A percentile compares a stretch with the other conserved stretches of the same genome.
These are phyloP conservation scores for Oeneis ivallda DNA, from an alignment of 2,888 invertebrate species.

Conservation along the genomic window DNA sequence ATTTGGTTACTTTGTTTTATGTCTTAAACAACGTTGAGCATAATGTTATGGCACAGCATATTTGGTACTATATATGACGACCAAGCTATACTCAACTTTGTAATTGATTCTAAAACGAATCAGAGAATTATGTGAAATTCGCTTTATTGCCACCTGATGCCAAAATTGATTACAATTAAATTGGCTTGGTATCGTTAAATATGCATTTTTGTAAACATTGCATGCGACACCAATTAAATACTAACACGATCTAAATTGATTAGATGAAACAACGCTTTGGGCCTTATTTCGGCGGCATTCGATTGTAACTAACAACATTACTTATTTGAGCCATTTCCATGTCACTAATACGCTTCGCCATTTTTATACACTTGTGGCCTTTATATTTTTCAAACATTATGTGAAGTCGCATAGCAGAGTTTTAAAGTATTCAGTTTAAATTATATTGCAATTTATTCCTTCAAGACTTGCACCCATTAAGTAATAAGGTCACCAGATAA, in stretches of 20 bases:
- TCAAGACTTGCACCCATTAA: too few species aligned
- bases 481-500: too few species aligned
- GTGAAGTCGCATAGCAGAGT: conserved; percentile 77
- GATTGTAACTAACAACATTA: conserved; percentile 20
- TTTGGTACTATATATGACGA: not conserved
- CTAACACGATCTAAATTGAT: conserved; percentile 17
- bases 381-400: not conserved
- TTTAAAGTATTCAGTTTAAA: not conserved
- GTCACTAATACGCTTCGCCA: conserved; percentile 12
- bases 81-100: conserved; percentile 12
- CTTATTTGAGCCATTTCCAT: conserved; percentile 11
- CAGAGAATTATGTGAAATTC: conserved; percentile 18
- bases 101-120: conserved; percentile 9
- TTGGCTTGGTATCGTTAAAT: conserved; percentile 15
- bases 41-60: too few species aligned
- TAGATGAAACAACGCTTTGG: conserved; percentile 37
- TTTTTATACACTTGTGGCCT: conserved; percentile 6
- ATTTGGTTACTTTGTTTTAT: conserved; percentile 26
- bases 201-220: conserved; percentile 20
- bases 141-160: conserved; percentile 27
- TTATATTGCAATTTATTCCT: not conserved
- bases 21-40: conserved; percentile 11
- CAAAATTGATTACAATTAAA: conserved; percentile 15
- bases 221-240: conserved; percentile 28
- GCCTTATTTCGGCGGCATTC: conserved; percentile 38